A percentile compares a stretch with the other conserved stretches of the same genome.
phyloP scores from a whole-genome alignment of 2,888 invertebrate species.

The Oeneis ivallda region DNA sequence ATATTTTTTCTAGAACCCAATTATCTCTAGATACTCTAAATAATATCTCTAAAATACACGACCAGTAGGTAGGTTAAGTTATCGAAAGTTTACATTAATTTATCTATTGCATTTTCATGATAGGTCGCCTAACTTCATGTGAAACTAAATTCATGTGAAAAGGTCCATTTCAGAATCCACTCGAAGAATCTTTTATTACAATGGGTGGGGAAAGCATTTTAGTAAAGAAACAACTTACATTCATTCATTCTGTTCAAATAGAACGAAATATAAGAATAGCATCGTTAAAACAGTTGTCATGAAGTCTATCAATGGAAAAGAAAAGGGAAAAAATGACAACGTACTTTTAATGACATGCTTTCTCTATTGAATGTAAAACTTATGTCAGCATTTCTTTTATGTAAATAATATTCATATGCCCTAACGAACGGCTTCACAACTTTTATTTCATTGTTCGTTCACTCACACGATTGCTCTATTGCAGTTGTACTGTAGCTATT shows the following conservation, averaged over 20 bases:
- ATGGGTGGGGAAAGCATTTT: neutral
- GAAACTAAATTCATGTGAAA: no score
- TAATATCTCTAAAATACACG: no score
- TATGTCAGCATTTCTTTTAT: conserved; percentile 16
- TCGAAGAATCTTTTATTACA: no score
- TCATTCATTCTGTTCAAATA: neutral
- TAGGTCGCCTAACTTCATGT: no score
- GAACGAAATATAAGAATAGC: neutral
- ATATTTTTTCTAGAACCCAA: no score
- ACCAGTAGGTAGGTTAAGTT: no score
- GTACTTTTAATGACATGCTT: conserved; percentile 14
- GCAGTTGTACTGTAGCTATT: neutral
- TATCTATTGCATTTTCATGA: no score
- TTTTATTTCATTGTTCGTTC: conserved; percentile 30
- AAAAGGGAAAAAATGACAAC: neutral
- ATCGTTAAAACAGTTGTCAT: conserved; percentile 1
- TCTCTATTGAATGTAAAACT: neutral
- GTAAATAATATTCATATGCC: conserved; percentile 23
- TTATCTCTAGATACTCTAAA: no score
- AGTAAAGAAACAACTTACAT: neutral
- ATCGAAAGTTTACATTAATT: no score
- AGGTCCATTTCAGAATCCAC: no score
- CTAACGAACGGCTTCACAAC: conserved; percentile 29
- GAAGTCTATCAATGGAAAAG: conserved; percentile 13
- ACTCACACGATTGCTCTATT: conserved; percentile 12